Evolutionary conservation across 2,888 invertebrate genomes (phyloP).

Genomic region (Galerucella calmariensis): DNA sequence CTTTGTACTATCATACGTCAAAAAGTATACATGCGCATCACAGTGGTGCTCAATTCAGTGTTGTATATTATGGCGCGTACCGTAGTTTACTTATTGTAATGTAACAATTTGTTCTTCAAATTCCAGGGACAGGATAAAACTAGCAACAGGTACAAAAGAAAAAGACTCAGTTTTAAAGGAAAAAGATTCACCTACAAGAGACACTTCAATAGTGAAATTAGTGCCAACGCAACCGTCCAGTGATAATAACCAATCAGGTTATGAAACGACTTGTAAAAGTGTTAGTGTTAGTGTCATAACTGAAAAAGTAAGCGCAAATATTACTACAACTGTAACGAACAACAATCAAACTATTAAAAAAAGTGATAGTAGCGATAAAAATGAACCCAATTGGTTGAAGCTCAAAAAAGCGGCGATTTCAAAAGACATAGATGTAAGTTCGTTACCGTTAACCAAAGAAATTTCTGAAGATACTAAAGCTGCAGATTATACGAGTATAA

Average conservation of each 20-base stretch:
- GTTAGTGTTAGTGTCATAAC: slow-evolving; percentile 16
- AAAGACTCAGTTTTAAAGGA: slow-evolving; percentile 53
- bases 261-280: slow-evolving; percentile 17
- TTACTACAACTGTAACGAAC: slow-evolving; percentile 54
- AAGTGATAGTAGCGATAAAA: slow-evolving; percentile 60
- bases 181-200: slow-evolving; percentile 50
- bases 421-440: slow-evolving; percentile 61
- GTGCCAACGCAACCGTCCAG: slow-evolving; percentile 55
- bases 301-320: slow-evolving; percentile 40
- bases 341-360: slow-evolving; percentile 47
- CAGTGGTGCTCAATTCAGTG: too few relatives aligned
- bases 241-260: slow-evolving; percentile 41
- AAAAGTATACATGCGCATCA: too few relatives aligned
- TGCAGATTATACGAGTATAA: slow-evolving; percentile 18
- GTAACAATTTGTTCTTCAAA: neutral
- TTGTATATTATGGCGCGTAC: too few relatives aligned
- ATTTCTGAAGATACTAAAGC: slow-evolving; percentile 27
- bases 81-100: too few relatives aligned
- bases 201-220: slow-evolving; percentile 42
- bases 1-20: too few relatives aligned
- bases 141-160: slow-evolving; percentile 57
- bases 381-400: slow-evolving; percentile 76
- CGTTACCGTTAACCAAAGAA: slow-evolving; percentile 37
- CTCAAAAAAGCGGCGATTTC: slow-evolving; percentile 79
- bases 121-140: slow-evolving; percentile 56